Conservation (phyloP, 2,888 invertebrate species). For the Mylabris sibirica region DNA sequence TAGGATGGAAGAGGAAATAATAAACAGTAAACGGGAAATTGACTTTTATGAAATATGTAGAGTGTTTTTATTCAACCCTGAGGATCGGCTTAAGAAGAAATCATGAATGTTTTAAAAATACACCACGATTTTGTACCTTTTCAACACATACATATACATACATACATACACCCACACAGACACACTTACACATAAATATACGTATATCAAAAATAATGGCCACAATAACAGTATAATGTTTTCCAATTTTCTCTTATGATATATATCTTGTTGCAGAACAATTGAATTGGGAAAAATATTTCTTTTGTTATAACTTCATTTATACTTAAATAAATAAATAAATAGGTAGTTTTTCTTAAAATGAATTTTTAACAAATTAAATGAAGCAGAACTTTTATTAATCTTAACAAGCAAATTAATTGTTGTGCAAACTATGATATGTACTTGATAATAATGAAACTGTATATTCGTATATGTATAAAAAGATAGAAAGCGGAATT, state of each 20-base stretch:
- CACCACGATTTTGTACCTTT: background rate
- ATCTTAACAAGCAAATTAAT: background rate
- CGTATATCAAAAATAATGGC: background rate
- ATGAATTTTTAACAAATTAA: too few species aligned
- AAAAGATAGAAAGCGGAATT: background rate
- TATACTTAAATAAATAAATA: too few species aligned
- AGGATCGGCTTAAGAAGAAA: conserved; percentile 44
- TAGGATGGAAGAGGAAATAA: background rate
- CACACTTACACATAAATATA: background rate
- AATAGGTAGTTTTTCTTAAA: too few species aligned
- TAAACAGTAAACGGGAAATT: conserved; percentile 49
- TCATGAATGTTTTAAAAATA: conserved; percentile 44
- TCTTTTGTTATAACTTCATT: too few species aligned
- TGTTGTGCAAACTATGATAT: too few species aligned
- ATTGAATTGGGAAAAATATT: background rate
- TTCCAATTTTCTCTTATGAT: conserved; percentile 2
- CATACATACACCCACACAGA: too few species aligned
- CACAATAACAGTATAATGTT: background rate
- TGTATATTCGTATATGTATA: background rate
- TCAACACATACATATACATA: background rate
- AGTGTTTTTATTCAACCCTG: conserved; percentile 53
- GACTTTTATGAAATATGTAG: conserved; percentile 54
- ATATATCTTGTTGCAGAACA: background rate
- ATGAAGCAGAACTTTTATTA: background rate
- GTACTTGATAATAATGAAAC: too few species aligned